A percentile compares a stretch with the other conserved stretches of the same genome.
These are phyloP conservation scores for Phoenoteleia sp. DNA, from an alignment of 2,888 invertebrate genomes.

Conservation along the genomic window DNA sequence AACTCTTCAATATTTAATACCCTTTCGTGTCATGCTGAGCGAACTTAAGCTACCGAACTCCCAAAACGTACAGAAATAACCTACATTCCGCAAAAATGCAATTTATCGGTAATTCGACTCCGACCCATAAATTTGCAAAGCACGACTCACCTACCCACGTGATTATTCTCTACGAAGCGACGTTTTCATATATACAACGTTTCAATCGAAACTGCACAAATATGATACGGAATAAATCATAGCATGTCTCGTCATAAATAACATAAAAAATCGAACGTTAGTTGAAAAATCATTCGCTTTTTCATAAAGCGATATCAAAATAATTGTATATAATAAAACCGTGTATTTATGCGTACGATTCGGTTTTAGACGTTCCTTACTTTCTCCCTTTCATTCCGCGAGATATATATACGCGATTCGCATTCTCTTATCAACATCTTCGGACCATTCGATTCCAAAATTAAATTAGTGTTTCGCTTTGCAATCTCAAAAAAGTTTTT, in stretches of 20 bases:
- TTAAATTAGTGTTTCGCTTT: constrained; percentile 34
- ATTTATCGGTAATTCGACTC: background rate
- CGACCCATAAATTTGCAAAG: background rate
- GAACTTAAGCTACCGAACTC: too few relatives aligned
- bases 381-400: constrained; percentile 31
- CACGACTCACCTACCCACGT: background rate
- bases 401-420: constrained; percentile 31
- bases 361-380: constrained; percentile 20
- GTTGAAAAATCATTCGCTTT: background rate
- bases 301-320: background rate
- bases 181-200: background rate
- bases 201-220: background rate
- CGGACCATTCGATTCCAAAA: constrained; percentile 22
- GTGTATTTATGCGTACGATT: constrained; percentile 26
- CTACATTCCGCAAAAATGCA: background rate
- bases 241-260: background rate
- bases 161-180: too few relatives aligned
- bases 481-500: too few relatives aligned
- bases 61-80: too few relatives aligned
- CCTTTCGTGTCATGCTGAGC: too few relatives aligned
- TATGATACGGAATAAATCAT: background rate
- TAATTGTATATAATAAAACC: constrained; percentile 34
- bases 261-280: background rate
- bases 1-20: too few relatives aligned
- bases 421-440: constrained; percentile 40